These are phyloP conservation scores for Cremastinae sp. DNA, from an alignment of 2,888 invertebrate species.

Conservation along the genomic window DNA sequence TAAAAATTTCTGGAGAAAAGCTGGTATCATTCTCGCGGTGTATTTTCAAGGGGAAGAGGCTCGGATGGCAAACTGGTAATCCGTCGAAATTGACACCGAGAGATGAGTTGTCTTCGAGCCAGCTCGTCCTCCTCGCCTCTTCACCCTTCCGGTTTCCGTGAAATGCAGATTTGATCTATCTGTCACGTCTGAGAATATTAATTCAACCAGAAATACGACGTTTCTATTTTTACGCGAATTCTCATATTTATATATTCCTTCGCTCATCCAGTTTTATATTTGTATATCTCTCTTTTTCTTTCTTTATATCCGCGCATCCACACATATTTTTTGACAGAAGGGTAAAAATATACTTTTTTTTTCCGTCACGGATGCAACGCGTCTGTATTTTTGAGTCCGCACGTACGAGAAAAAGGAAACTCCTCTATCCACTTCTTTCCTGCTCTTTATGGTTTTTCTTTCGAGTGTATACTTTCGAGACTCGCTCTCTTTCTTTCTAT, in stretches of 20 bases:
- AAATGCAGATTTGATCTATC: conserved; percentile 80
- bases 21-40: conserved; percentile 7
- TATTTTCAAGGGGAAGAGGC: conserved; percentile 27
- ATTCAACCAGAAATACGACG: conserved; percentile 66
- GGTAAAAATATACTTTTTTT: too few relatives aligned
- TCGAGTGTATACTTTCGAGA: conserved; percentile 38
- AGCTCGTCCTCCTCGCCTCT: conserved; percentile 4
- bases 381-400: conserved; percentile 18
- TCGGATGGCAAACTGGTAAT: conserved; percentile 69
- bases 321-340: too few relatives aligned
- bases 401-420: conserved; percentile 23
- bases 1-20: background rate
- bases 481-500: conserved; percentile 36
- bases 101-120: conserved; percentile 50
- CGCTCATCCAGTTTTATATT: conserved; percentile 27
- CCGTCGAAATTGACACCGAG: conserved; percentile 78
- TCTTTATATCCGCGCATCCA: too few relatives aligned
- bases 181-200: conserved; percentile 79
- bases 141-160: conserved; percentile 54
- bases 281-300: background rate
- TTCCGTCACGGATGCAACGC: too few relatives aligned
- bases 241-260: conserved; percentile 14
- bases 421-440: conserved; percentile 55
- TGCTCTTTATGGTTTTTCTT: conserved; percentile 67
- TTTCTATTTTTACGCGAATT: conserved; percentile 25